Conservation (phyloP, 2,888 invertebrate genomes). For the Latrodectus elegans region DNA sequence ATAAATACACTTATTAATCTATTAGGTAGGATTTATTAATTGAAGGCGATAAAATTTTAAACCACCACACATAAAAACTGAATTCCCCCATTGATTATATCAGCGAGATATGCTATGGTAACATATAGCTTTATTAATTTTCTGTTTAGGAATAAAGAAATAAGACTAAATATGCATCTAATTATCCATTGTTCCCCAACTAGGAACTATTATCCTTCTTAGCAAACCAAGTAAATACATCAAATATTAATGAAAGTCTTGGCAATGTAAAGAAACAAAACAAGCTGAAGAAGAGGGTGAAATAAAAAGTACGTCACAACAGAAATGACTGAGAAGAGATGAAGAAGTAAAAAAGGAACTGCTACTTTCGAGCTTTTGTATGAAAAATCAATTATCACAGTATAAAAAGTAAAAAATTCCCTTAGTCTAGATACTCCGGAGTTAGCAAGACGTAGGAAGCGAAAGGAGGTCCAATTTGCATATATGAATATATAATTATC, state of each 20-base stretch:
- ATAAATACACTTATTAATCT: no score
- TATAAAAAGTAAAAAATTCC: slow-evolving; percentile 46
- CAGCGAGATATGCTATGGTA: no score
- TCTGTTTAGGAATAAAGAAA: no score
- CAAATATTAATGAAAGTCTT: slow-evolving; percentile 56
- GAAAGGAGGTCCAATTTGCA: slow-evolving; percentile 59
- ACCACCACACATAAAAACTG: no score
- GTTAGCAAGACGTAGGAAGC: neutral
- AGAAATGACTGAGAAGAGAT: slow-evolving; percentile 1
- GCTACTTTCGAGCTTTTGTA: slow-evolving; percentile 54
- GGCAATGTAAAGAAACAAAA: slow-evolving; percentile 34
- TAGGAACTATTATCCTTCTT: neutral
- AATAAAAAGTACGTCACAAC: slow-evolving; percentile 58
- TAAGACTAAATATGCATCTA: slow-evolving; percentile 6
- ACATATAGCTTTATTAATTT: no score
- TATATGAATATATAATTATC: slow-evolving; percentile 69
- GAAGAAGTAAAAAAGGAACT: slow-evolving; percentile 28
- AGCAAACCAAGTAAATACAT: slow-evolving; percentile 16
- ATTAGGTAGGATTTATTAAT: no score
- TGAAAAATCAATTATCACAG: slow-evolving; percentile 68
- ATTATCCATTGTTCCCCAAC: slow-evolving; percentile 20
- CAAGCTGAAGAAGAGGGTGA: slow-evolving; percentile 28
- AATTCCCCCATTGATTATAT: no score
- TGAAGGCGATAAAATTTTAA: no score
- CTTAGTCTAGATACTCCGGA: slow-evolving; percentile 32